Evolutionary conservation across 2,113 vertebrate genomes (phyloP).

Genomic region (Ptychochromis oligacanthus): DNA sequence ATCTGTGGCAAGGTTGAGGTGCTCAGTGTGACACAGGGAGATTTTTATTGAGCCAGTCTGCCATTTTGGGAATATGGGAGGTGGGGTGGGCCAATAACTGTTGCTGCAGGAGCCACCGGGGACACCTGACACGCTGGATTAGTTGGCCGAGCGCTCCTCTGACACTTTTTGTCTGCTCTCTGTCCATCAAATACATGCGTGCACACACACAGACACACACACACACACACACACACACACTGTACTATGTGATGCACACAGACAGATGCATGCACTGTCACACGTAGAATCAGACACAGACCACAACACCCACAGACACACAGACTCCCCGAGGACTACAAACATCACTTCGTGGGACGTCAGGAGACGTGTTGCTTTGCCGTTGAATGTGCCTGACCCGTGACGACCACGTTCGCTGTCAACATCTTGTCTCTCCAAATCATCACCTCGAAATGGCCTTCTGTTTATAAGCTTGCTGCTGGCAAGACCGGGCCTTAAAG

Average conservation of each 20-base stretch:
- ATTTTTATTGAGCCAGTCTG: slow-evolving; percentile 51
- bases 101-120: slow-evolving; percentile 41
- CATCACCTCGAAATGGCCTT: slow-evolving; percentile 30
- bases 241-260: background rate
- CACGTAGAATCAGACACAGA: slow-evolving; percentile 37
- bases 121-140: slow-evolving; percentile 71
- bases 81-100: slow-evolving; percentile 37
- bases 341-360: slow-evolving; percentile 66
- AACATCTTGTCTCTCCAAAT: slow-evolving; percentile 67
- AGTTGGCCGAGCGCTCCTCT: slow-evolving; percentile 39
- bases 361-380: slow-evolving; percentile 59
- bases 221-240: background rate
- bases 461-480: slow-evolving; percentile 19
- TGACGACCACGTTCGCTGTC: slow-evolving; percentile 56
- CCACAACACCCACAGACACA: slow-evolving; percentile 35
- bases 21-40: slow-evolving; percentile 30
- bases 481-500: background rate
- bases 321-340: slow-evolving; percentile 48
- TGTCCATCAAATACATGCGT: slow-evolving; percentile 42
- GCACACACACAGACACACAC: background rate
- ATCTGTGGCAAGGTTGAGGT: slow-evolving; percentile 32
- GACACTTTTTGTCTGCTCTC: slow-evolving; percentile 64
- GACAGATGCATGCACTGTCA: slow-evolving; percentile 14
- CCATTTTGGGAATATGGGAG: slow-evolving; percentile 37
- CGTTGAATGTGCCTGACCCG: slow-evolving; percentile 52